Conservation (phyloP, 2,797 vertebrate genomes). For the Discoglossus pictus region DNA sequence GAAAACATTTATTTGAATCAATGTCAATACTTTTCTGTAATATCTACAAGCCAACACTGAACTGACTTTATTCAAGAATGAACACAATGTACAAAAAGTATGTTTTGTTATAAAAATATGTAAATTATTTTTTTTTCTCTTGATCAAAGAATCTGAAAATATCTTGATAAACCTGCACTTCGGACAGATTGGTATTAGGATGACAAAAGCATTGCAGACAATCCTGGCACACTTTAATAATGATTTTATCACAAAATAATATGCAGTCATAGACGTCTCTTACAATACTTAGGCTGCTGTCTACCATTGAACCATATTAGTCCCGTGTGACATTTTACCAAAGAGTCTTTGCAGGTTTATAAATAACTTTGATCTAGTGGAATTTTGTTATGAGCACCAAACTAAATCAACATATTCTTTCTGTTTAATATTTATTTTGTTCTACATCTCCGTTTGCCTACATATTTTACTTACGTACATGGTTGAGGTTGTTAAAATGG, state of each 20-base stretch:
- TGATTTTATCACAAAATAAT: conserved; percentile 13
- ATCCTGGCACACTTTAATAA: conserved; percentile 36
- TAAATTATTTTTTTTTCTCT: conserved; percentile 48
- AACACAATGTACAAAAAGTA: conserved; percentile 80
- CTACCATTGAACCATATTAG: neutral
- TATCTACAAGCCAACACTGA: conserved; percentile 82
- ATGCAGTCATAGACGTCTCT: conserved; percentile 9
- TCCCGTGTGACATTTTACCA: neutral
- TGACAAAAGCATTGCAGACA: conserved; percentile 44
- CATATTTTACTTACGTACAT: conserved; percentile 4
- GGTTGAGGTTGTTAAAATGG: conserved; percentile 16
- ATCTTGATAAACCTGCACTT: conserved; percentile 54
- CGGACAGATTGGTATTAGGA: conserved; percentile 42
- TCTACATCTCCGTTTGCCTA: neutral
- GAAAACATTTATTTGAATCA: conserved; percentile 80
- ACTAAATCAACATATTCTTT: too few species aligned
- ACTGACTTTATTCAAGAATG: conserved; percentile 78
- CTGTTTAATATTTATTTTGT: conserved; percentile 3
- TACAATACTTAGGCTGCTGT: conserved; percentile 31
- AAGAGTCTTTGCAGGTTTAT: neutral
- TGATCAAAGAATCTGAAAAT: conserved; percentile 50
- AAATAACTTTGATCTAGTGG: conserved; percentile 9
- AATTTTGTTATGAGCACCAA: too few species aligned
- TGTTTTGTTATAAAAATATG: conserved; percentile 79
- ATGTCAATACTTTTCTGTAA: conserved; percentile 77